Percentiles rank a stretch among this genome's conserved stretches.
These are phyloP conservation scores for Epiblema foenella DNA, from an alignment of 2,888 invertebrate genomes.

Conservation along the genomic window DNA sequence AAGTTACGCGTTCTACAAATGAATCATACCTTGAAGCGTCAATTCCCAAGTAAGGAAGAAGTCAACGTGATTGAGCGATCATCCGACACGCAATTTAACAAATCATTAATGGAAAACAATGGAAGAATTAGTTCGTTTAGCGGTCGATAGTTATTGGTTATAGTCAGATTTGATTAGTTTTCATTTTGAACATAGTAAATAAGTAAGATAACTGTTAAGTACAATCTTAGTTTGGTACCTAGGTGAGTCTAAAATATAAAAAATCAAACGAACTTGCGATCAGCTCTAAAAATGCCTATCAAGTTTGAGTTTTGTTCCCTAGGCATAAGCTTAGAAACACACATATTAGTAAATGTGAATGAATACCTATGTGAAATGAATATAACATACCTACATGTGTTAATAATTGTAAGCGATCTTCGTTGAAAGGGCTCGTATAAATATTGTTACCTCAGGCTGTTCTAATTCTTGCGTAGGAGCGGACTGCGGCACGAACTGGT, in stretches of 20 bases:
- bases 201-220: too few relatives aligned
- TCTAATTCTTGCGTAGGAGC: constrained; percentile 80
- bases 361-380: not conserved
- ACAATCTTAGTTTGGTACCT: too few relatives aligned
- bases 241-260: not conserved
- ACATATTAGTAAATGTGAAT: not conserved
- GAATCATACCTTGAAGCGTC: not conserved
- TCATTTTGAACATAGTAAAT: constrained; percentile 20
- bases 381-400: constrained; percentile 3
- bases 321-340: not conserved
- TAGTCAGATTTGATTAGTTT: constrained; percentile 11
- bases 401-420: constrained; percentile 12
- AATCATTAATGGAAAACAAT: constrained; percentile 37
- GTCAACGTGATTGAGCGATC: constrained; percentile 28
- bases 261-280: not conserved
- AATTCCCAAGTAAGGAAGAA: constrained; percentile 16
- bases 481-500: constrained; percentile 78
- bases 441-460: constrained; percentile 72
- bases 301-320: not conserved
- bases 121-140: constrained; percentile 33
- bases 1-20: not conserved
- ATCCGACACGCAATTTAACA: constrained; percentile 29
- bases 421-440: constrained; percentile 10
- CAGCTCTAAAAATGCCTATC: not conserved
- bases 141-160: constrained; percentile 16